Base-by-base conservation (phyloP, 2,113 vertebrate genomes). In the Melanerpes formicivorus region DNA sequence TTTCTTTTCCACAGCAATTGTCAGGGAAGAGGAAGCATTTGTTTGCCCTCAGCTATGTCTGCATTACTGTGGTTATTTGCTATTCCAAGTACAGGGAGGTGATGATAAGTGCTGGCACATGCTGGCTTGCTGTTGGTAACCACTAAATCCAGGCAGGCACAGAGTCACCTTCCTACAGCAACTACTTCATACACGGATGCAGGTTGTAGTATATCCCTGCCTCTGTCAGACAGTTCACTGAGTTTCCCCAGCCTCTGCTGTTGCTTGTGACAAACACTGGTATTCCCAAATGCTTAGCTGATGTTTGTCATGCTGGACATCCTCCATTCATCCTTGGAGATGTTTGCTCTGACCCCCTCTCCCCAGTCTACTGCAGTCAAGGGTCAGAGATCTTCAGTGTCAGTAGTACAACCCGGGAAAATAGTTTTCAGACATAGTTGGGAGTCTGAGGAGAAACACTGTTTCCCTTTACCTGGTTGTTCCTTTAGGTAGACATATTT, bases 51-150 rank as follows among this genome's bases (percentile, higher is more conserved):
- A 95, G 93, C 93, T 83, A 69, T 84, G 82, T 91, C 82, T 94
- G 87, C 85, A 72, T 18, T 65, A 73, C 23, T 90, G 87, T 75
- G 80, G 70, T 83, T 93, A 75, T 91, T 91, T 93, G 82, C 76
- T 93, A 46, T 95, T 95, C 78, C 60, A 90, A 81, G 85, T 90
- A 69, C 55, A 70, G 70, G 34, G 82, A 95, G 80, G 77, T 93
- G 90, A 88, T 91, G 93, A 90, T 88, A 96, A 76, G 50, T 95
- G 73, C 85, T 96, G 93, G 73, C 90, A 86, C 63, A 48, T 9
- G 14, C 77, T 91, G 85, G 13, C 40, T 77, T 81, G 62, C 73
- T 91, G 17, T 73, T 91, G 80, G 85, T 88, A 93, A 81, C 88
- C 70, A 40, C 66, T 84, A 90, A 89, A 91, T 90, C 62, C 88